Percentiles rank a stretch among this genome's conserved stretches.
These are phyloP conservation scores for Cephus cinctus DNA, from an alignment of 1,140 invertebrate species.

Conservation along the genomic window DNA sequence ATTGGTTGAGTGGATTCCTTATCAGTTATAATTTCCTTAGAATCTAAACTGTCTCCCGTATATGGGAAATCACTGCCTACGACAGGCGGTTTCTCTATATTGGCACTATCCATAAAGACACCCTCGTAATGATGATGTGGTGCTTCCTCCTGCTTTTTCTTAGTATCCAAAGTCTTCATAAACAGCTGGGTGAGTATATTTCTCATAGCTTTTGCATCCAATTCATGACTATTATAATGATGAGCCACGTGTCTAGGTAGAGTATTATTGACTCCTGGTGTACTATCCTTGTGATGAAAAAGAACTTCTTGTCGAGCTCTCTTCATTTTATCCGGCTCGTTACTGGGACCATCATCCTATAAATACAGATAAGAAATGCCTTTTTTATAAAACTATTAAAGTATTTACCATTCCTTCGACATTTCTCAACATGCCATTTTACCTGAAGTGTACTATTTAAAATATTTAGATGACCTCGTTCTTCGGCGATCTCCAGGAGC, in stretches of 20 bases:
- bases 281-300: conserved; percentile 39
- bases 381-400: no score
- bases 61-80: conserved; percentile 7
- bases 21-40: neutral
- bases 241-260: conserved; percentile 23
- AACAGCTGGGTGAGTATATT: conserved; percentile 40
- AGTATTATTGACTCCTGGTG: conserved; percentile 12
- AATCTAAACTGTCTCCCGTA: no score
- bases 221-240: conserved; percentile 40
- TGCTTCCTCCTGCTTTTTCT: conserved; percentile 37
- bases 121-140: conserved; percentile 43
- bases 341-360: conserved; percentile 40
- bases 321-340: conserved; percentile 54
- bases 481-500: conserved; percentile 53
- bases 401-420: no score
- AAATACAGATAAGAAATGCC: conserved; percentile 7
- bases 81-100: conserved; percentile 38
- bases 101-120: conserved; percentile 33
- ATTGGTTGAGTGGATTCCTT: neutral
- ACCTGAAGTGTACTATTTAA: conserved; percentile 19
- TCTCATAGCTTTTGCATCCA: conserved; percentile 51
- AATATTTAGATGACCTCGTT: conserved; percentile 27
- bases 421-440: no score
- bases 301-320: conserved; percentile 46
- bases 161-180: conserved; percentile 33